A percentile compares a stretch with the other conserved stretches of the same genome.
These are phyloP conservation scores for Drosophila funebris DNA, from an alignment of 1,140 invertebrate species.

Conservation along the genomic window DNA sequence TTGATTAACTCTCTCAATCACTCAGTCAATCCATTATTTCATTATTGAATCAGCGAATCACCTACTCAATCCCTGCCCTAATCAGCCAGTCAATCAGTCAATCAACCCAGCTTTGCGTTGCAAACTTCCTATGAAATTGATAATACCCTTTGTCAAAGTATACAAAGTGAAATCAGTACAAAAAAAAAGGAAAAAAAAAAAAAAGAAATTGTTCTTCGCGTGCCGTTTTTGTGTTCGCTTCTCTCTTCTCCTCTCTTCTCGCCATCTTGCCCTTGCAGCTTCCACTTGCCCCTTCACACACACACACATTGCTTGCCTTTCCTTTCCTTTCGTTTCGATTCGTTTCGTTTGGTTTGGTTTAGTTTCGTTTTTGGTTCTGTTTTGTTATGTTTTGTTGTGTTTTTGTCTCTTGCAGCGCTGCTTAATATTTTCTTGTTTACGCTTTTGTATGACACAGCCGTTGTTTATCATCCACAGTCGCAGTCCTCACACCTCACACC, in stretches of 20 bases:
- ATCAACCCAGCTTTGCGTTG: neutral
- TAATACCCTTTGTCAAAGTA: neutral
- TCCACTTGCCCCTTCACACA: neutral
- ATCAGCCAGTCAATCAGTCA: neutral
- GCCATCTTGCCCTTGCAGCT: neutral
- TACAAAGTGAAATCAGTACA: neutral
- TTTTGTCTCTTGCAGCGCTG: conserved; percentile 44
- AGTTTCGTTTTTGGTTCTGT: conserved; percentile 25
- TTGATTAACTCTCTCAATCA: neutral
- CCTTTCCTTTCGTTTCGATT: neutral
- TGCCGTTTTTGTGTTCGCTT: conserved; percentile 22
- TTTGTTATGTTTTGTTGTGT: conserved; percentile 20
- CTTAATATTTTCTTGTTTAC: conserved; percentile 82
- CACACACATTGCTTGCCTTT: neutral
- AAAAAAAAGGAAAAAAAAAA: neutral
- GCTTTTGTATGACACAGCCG: conserved; percentile 53
- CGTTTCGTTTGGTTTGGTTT: neutral
- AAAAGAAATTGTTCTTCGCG: conserved; percentile 27
- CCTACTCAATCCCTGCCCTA: neutral
- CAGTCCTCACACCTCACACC: neutral
- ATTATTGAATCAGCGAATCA: neutral
- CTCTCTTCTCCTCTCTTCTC: neutral
- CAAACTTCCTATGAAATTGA: neutral
- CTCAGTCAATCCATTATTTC: neutral
- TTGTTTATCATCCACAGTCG: conserved; percentile 62